These are phyloP conservation scores for Capra hircus DNA, from an alignment of 2,113 vertebrate species.

Conservation along the genomic window DNA sequence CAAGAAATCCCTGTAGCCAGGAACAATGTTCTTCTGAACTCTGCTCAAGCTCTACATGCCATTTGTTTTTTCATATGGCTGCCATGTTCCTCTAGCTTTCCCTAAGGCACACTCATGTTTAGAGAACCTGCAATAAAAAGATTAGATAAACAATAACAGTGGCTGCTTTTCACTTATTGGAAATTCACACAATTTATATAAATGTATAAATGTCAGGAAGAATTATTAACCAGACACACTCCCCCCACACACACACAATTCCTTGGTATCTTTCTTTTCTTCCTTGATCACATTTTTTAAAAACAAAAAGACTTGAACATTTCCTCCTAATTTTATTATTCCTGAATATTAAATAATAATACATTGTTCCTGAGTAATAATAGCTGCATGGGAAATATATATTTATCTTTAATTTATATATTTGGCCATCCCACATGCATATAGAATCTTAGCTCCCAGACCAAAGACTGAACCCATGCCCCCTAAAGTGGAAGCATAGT, in stretches of 20 bases:
- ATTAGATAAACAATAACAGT: conserved; percentile 3
- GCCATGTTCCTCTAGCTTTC: not conserved
- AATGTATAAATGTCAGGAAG: conserved; percentile 5
- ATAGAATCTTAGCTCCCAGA: not conserved
- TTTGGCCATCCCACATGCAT: not conserved
- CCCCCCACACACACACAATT: not conserved
- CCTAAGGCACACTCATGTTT: not conserved
- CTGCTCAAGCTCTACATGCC: not conserved
- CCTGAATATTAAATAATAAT: not conserved
- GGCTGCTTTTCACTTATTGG: not conserved
- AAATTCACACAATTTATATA: conserved; percentile 4
- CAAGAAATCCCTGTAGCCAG: not conserved
- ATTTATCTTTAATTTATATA: not conserved
- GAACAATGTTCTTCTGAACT: not conserved
- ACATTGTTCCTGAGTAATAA: not conserved
- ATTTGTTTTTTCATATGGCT: not conserved
- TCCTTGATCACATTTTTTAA: not conserved
- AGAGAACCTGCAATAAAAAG: not conserved
- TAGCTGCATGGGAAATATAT: not conserved
- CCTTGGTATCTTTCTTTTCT: not conserved
- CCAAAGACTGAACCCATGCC: not conserved
- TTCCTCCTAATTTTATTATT: not conserved
- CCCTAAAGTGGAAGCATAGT: not conserved
- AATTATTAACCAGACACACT: not conserved
- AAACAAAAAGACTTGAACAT: not conserved